A percentile compares a stretch with the other conserved stretches of the same genome.
phyloP scores from a whole-genome alignment of 2,888 invertebrate species.

The Malacosoma neustria region DNA sequence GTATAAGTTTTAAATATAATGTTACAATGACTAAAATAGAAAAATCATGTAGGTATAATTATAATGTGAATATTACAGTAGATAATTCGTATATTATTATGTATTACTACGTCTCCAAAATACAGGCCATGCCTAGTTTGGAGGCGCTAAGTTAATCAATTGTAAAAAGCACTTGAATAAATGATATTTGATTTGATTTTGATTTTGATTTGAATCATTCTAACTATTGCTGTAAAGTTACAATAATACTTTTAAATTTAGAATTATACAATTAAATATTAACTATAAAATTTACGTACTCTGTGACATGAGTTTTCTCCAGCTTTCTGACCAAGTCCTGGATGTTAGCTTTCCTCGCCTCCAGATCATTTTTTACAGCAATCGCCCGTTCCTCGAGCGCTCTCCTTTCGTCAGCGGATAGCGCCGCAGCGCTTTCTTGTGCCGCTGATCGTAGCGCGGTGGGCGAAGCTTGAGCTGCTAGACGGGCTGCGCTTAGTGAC shows the following conservation, averaged over 20 bases:
- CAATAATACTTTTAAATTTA: not conserved
- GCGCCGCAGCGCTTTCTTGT: constrained; percentile 44
- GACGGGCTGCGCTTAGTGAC: constrained; percentile 70
- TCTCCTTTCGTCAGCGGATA: constrained; percentile 69
- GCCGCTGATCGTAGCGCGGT: constrained; percentile 26
- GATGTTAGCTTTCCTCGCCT: constrained; percentile 84
- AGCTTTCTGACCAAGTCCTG: constrained; percentile 87
- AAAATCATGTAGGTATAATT: too few species aligned
- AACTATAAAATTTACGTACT: constrained; percentile 73
- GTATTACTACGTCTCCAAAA: too few species aligned
- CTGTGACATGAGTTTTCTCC: constrained; percentile 89
- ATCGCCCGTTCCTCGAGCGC: constrained; percentile 71
- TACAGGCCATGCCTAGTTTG: too few species aligned
- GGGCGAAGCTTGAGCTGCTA: constrained; percentile 53
- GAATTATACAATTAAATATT: not conserved
- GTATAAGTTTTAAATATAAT: too few species aligned
- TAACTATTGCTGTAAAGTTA: too few species aligned
- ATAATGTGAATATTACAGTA: too few species aligned
- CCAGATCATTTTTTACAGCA: constrained; percentile 79
- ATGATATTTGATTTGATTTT: too few species aligned
- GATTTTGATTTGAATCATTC: too few species aligned
- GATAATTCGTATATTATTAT: too few species aligned
- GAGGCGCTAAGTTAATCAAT: too few species aligned
- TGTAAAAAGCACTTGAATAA: too few species aligned
- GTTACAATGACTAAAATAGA: too few species aligned